Evolutionary conservation across 2,797 vertebrate genomes (phyloP).

Genomic region (Eospalax fontanierii): DNA sequence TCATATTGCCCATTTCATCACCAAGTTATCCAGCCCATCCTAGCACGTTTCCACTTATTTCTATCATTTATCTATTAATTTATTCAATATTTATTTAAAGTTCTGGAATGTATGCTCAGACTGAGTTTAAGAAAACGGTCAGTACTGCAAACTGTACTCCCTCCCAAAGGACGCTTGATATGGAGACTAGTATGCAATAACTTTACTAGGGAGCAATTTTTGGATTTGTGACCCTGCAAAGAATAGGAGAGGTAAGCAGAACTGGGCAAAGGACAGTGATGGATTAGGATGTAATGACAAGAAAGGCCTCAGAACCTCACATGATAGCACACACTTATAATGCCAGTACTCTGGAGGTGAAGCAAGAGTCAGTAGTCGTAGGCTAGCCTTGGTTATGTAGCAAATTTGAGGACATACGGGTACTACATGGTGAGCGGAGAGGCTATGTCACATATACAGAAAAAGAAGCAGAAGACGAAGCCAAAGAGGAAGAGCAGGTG

Average conservation of each 20-base stretch:
- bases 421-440: not conserved
- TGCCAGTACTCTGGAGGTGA: not conserved
- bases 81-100: slow-evolving; percentile 29
- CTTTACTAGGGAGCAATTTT: not conserved
- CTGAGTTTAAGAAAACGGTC: not conserved
- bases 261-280: not conserved
- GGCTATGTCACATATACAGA: not conserved
- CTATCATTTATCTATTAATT: not conserved
- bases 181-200: not conserved
- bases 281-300: not conserved
- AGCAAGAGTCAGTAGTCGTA: not conserved
- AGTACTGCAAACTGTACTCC: not conserved
- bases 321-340: not conserved
- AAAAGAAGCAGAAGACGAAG: too few species aligned
- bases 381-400: not conserved
- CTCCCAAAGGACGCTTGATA: not conserved
- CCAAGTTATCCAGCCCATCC: not conserved
- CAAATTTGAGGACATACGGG: not conserved
- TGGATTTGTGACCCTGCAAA: not conserved
- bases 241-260: not conserved
- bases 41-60: not conserved
- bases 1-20: not conserved
- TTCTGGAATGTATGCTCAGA: slow-evolving; percentile 17
- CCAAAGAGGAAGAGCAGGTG: too few species aligned
- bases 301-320: not conserved